Percentiles rank a stretch among this genome's conserved stretches.
phyloP scores from a whole-genome alignment of 1,140 invertebrate genomes.

The Ceratosolen solmsi region DNA sequence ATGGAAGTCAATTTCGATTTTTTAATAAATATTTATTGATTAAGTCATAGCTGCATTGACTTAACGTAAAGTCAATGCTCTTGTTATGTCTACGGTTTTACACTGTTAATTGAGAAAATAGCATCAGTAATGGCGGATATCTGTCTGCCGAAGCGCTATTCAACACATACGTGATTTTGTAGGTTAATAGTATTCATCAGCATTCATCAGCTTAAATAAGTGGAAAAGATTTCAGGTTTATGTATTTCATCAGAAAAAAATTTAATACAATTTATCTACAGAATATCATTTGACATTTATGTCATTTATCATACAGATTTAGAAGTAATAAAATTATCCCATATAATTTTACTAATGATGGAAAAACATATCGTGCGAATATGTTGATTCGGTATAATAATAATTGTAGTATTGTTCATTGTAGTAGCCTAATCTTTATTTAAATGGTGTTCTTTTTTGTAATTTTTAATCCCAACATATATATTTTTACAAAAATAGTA shows the following conservation, averaged over 20 bases:
- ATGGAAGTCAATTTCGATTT: too few relatives aligned
- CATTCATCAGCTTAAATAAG: not conserved
- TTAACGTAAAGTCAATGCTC: too few relatives aligned
- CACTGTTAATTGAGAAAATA: conserved; percentile 2
- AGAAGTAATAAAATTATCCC: too few relatives aligned
- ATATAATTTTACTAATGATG: too few relatives aligned
- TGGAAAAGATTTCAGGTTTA: not conserved
- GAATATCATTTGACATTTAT: not conserved
- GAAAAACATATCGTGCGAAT: too few relatives aligned
- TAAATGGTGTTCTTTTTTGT: too few relatives aligned
- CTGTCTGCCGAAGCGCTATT: not conserved
- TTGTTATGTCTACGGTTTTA: not conserved
- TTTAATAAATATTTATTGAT: not conserved
- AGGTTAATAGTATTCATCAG: not conserved
- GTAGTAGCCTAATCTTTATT: too few relatives aligned
- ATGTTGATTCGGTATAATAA: too few relatives aligned
- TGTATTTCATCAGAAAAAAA: not conserved
- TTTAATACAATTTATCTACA: not conserved
- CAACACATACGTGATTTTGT: conserved; percentile 1
- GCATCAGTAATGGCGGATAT: not conserved
- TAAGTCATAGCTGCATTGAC: not conserved
- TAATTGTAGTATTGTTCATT: too few relatives aligned
- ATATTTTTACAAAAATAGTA: too few relatives aligned
- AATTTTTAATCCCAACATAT: too few relatives aligned
- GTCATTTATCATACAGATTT: too few relatives aligned